phyloP scores from a whole-genome alignment of 2,888 invertebrate species.

The Branchellion lobata region DNA sequence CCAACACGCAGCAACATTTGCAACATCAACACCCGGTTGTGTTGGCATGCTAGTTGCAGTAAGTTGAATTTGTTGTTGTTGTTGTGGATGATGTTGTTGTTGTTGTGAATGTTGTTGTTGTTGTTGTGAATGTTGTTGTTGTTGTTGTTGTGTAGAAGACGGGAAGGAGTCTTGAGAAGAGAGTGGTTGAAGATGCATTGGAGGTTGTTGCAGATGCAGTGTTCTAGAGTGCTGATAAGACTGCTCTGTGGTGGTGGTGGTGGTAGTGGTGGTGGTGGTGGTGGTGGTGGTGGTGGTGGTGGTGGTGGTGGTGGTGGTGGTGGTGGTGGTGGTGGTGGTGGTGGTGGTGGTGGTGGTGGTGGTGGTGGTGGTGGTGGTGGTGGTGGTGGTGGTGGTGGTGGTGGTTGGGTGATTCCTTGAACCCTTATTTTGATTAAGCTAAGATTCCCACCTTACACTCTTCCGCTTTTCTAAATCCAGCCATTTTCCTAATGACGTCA shows the following conservation, averaged over 20 bases:
- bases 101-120: neutral
- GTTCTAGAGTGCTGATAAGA: neutral
- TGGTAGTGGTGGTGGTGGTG: neutral
- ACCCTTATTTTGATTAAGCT: too few relatives aligned
- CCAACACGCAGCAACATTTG: neutral
- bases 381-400: too few relatives aligned
- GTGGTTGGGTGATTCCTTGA: too few relatives aligned
- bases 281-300: too few relatives aligned
- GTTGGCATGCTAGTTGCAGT: neutral
- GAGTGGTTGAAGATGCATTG: neutral
- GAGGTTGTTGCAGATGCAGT: constrained; percentile 1
- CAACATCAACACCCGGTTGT: neutral
- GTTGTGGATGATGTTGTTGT: neutral
- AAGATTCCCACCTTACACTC: neutral
- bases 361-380: too few relatives aligned
- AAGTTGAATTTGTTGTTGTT: neutral
- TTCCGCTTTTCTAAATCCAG: constrained; percentile 9
- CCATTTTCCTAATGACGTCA: neutral
- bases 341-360: too few relatives aligned
- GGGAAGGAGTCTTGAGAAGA: neutral
- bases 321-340: too few relatives aligned
- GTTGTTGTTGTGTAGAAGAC: neutral
- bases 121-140: neutral
- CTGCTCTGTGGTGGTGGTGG: neutral
- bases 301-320: too few relatives aligned